Conservation (phyloP, 2,113 vertebrate species). For the Mixornis gularis region DNA sequence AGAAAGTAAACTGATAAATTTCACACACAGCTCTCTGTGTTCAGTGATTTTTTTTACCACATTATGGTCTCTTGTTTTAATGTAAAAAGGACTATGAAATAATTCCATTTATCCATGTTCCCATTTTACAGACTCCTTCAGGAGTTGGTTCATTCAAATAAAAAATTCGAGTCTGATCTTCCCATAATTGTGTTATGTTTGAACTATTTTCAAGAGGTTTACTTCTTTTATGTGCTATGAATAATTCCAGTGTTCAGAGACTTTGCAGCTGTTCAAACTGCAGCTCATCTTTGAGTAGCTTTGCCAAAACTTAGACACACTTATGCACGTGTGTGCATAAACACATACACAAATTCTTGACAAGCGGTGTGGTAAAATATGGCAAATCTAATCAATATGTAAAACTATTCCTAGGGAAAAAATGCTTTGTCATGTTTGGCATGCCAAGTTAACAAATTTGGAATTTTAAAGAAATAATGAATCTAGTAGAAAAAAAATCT, state of each 20-base stretch:
- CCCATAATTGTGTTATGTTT: neutral
- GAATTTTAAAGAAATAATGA: neutral
- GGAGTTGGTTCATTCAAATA: neutral
- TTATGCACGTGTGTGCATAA: neutral
- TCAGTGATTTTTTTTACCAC: neutral
- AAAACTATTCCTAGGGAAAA: neutral
- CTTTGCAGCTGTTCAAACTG: constrained; percentile 34
- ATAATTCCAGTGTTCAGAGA: constrained; percentile 41
- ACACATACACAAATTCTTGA: neutral
- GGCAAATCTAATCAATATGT: neutral
- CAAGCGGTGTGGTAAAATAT: neutral
- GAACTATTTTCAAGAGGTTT: constrained; percentile 29
- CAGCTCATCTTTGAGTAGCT: neutral
- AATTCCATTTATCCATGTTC: neutral
- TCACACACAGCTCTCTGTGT: neutral
- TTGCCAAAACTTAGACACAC: neutral
- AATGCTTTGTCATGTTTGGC: neutral
- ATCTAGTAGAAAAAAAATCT: neutral
- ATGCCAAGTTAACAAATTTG: neutral
- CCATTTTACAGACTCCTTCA: constrained; percentile 16
- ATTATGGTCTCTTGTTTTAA: neutral
- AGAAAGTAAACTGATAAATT: neutral
- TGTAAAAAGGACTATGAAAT: neutral
- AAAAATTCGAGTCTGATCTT: neutral
- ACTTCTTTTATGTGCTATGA: constrained; percentile 24